A percentile compares a stretch with the other conserved stretches of the same genome.
These are phyloP conservation scores for Mechanitis messenoides DNA, from an alignment of 2,888 invertebrate genomes.

Conservation along the genomic window DNA sequence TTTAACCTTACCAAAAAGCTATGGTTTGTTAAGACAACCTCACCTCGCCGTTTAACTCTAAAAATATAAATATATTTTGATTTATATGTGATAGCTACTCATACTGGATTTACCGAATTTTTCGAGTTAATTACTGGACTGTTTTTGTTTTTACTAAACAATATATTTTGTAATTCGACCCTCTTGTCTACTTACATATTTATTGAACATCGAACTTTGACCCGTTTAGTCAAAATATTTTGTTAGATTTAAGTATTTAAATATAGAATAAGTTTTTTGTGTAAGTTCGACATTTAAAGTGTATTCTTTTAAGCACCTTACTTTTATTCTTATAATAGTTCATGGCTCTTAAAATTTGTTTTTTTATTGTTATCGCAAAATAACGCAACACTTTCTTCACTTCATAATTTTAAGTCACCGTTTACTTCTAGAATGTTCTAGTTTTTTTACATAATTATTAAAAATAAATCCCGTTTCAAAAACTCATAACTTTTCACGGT, in stretches of 20 bases:
- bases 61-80: no score
- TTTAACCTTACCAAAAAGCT: neutral
- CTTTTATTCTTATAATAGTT: neutral
- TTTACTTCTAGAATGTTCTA: slow-evolving; percentile 17
- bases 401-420: neutral
- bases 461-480: slow-evolving; percentile 23
- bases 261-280: slow-evolving; percentile 42
- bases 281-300: slow-evolving; percentile 32
- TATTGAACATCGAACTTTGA: slow-evolving; percentile 67
- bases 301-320: slow-evolving; percentile 9
- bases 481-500: slow-evolving; percentile 10
- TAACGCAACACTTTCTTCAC: neutral
- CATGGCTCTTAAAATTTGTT: neutral
- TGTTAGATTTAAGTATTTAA: slow-evolving; percentile 70
- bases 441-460: slow-evolving; percentile 26
- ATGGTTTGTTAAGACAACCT: no score
- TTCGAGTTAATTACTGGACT: no score
- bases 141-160: neutral
- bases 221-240: slow-evolving; percentile 65
- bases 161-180: neutral
- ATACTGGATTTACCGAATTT: no score
- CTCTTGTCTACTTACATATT: slow-evolving; percentile 12
- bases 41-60: no score
- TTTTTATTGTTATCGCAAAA: neutral
- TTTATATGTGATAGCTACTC: no score